A percentile compares a stretch with the other conserved stretches of the same genome.
Conservation (phyloP, 2,113 vertebrate genomes). For the Cyprinodon brontotheroides region DNA sequence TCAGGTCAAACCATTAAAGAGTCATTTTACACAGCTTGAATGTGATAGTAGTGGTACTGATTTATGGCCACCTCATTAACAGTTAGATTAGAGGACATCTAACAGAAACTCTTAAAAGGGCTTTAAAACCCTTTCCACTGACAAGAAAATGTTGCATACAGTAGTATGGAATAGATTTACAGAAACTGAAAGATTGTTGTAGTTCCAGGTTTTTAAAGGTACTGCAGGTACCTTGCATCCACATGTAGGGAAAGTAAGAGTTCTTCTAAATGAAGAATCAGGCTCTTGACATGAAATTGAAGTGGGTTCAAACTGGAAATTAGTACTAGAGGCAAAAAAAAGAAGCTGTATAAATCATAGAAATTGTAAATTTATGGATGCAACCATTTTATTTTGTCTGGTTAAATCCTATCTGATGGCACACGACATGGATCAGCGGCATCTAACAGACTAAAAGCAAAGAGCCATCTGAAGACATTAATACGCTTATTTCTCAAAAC, state of each 20-base stretch:
- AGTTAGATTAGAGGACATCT: neutral
- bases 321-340: neutral
- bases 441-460: too few relatives aligned
- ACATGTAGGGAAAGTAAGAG: too few relatives aligned
- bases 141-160: neutral
- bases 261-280: too few relatives aligned
- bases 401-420: too few relatives aligned
- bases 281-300: too few relatives aligned
- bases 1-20: conserved; percentile 9
- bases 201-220: neutral
- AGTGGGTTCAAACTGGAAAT: neutral
- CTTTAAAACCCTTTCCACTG: neutral
- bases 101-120: neutral
- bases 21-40: conserved; percentile 5
- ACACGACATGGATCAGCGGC: too few relatives aligned
- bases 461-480: too few relatives aligned
- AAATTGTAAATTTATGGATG: neutral
- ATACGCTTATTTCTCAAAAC: too few relatives aligned
- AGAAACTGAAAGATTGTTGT: neutral
- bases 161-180: neutral
- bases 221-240: too few relatives aligned
- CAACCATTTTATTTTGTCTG: too few relatives aligned
- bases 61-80: neutral
- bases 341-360: neutral
- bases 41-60: conserved; percentile 15